phyloP scores from a whole-genome alignment of 2,888 invertebrate species.

The Baccha elongata region DNA sequence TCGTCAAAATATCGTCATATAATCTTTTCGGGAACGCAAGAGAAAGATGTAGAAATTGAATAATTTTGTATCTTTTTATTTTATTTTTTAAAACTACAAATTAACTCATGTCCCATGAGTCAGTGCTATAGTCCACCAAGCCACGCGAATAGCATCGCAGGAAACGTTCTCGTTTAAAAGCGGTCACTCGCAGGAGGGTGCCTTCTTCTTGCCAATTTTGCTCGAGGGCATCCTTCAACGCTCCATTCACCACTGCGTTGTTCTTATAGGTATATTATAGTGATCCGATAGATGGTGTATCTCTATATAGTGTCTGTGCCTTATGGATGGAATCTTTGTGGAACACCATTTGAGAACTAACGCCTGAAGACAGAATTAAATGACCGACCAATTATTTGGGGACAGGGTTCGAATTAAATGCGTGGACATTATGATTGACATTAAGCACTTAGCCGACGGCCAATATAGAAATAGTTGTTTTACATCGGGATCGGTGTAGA shows the following conservation, averaged over 20 bases:
- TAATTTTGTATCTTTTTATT: too few relatives aligned
- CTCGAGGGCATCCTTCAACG: conserved; percentile 54
- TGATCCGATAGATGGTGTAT: conserved; percentile 8
- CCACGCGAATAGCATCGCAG: conserved; percentile 1
- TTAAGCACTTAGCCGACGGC: conserved; percentile 70
- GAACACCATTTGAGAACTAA: conserved; percentile 57
- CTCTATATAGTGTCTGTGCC: conserved; percentile 55
- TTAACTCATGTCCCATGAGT: too few relatives aligned
- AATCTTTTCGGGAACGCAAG: conserved; percentile 27
- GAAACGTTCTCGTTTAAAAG: conserved; percentile 68
- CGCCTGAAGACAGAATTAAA: conserved; percentile 65
- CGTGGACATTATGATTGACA: conserved; percentile 74
- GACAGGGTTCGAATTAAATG: conserved; percentile 69
- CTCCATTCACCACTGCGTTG: conserved; percentile 27
- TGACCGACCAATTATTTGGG: conserved; percentile 67
- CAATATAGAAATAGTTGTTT: conserved; percentile 16
- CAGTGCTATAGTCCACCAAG: too few relatives aligned
- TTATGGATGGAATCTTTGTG: conserved; percentile 54
- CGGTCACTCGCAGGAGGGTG: conserved; percentile 72
- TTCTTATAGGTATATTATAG: neutral
- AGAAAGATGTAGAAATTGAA: neutral
- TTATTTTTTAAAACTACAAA: too few relatives aligned
- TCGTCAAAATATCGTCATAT: conserved; percentile 45
- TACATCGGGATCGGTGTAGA: neutral
- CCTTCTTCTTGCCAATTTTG: conserved; percentile 40